phyloP scores from a whole-genome alignment of 2,797 vertebrate species.

The Cyprinodon diabolis region DNA sequence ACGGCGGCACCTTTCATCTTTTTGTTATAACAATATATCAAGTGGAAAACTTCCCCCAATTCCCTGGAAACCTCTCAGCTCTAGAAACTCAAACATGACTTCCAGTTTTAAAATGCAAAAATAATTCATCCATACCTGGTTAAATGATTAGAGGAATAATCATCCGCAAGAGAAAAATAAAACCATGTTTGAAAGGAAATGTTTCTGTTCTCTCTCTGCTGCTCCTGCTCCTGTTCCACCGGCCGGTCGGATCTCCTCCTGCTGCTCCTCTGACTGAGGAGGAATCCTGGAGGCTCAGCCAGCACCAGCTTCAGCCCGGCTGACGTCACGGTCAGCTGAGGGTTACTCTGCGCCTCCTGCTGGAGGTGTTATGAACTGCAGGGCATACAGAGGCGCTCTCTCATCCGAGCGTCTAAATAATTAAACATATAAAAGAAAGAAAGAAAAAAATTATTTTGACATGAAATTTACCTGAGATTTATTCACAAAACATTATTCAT shows the following conservation, averaged over 20 bases:
- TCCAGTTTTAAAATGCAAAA: background rate
- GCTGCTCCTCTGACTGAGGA: conserved; percentile 31
- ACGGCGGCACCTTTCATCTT: background rate
- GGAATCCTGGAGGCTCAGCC: conserved; percentile 29
- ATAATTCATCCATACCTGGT: conserved; percentile 44
- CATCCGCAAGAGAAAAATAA: conserved; percentile 33
- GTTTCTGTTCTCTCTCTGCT: background rate
- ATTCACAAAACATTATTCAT: too few relatives aligned
- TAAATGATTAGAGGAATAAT: conserved; percentile 16
- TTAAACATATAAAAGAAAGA: background rate
- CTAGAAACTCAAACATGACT: background rate
- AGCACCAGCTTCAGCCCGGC: conserved; percentile 37
- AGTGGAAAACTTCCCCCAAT: background rate
- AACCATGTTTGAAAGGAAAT: conserved; percentile 38
- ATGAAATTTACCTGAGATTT: too few relatives aligned
- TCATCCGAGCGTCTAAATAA: background rate
- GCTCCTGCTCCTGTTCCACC: conserved; percentile 1
- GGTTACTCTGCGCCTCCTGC: conserved; percentile 48
- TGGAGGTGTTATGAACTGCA: conserved; percentile 16
- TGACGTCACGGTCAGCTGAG: conserved; percentile 73
- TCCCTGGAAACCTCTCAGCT: background rate
- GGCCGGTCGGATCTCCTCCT: background rate
- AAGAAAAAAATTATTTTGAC: too few relatives aligned
- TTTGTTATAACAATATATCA: background rate
- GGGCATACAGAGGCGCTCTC: too few relatives aligned